phyloP scores from a whole-genome alignment of 2,888 invertebrate genomes.

The Heliconius cydno region DNA sequence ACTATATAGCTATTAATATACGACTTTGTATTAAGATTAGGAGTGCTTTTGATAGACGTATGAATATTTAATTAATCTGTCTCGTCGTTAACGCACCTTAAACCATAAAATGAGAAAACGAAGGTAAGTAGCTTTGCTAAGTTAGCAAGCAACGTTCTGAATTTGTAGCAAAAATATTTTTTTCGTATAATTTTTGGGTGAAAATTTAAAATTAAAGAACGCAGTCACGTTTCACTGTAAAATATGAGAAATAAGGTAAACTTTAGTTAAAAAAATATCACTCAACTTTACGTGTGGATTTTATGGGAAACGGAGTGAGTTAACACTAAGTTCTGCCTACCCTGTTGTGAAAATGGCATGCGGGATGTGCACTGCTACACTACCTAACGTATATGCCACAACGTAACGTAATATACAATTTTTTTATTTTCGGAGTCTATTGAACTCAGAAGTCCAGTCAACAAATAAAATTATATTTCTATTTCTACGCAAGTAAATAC shows the following conservation, averaged over 20 bases:
- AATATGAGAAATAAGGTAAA: neutral
- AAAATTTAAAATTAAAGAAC: neutral
- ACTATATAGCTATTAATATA: constrained; percentile 34
- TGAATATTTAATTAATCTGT: constrained; percentile 18
- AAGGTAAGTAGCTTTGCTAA: neutral
- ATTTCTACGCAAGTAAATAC: neutral
- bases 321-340: no score
- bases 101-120: neutral
- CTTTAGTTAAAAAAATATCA: no score
- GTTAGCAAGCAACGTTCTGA: neutral
- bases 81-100: neutral
- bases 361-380: no score
- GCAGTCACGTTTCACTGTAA: neutral
- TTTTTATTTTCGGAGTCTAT: no score
- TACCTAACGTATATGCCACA: no score
- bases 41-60: neutral
- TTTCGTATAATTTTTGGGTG: neutral
- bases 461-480: neutral
- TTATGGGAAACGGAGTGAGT: no score
- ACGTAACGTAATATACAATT: no score
- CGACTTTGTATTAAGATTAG: constrained; percentile 15
- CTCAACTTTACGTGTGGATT: no score
- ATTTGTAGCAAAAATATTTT: neutral
- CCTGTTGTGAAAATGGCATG: no score
- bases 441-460: neutral